phyloP scores from a whole-genome alignment of 2,888 invertebrate species.

The Drosophila anomelani region DNA sequence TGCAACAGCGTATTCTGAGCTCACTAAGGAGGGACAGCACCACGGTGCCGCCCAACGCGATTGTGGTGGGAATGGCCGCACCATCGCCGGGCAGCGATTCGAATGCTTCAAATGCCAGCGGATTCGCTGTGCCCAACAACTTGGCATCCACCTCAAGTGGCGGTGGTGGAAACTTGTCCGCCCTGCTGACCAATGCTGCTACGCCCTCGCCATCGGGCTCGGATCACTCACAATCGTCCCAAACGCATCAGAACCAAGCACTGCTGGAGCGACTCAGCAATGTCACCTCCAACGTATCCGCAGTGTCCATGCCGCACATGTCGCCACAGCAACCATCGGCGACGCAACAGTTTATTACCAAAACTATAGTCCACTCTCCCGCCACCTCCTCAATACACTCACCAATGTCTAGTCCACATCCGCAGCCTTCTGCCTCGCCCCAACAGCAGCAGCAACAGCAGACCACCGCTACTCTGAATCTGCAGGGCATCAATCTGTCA shows the following conservation, averaged over 20 bases:
- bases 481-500: conserved; percentile 91
- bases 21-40: conserved; percentile 85
- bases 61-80: conserved; percentile 85
- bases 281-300: conserved; percentile 73
- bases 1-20: conserved; percentile 82
- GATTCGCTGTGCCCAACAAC: conserved; percentile 86
- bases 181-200: conserved; percentile 86
- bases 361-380: conserved; percentile 84
- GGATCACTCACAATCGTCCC: conserved; percentile 83
- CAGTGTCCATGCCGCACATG: conserved; percentile 80
- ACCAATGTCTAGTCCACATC: conserved; percentile 87
- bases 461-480: conserved; percentile 85
- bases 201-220: conserved; percentile 83
- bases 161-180: conserved; percentile 83
- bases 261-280: conserved; percentile 83
- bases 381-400: conserved; percentile 85
- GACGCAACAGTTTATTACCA: conserved; percentile 81
- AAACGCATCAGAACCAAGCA: conserved; percentile 80
- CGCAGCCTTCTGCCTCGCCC: conserved; percentile 84
- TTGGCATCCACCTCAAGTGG: conserved; percentile 53
- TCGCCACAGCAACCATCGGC: conserved; percentile 79
- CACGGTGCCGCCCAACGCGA: conserved; percentile 80
- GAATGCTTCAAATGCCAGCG: conserved; percentile 85
- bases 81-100: conserved; percentile 84
- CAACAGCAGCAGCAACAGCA: conserved; percentile 76